A percentile compares a stretch with the other conserved stretches of the same genome.
Evolutionary conservation across 2,113 vertebrate genomes (phyloP).

Genomic region (Macrotis lagotis): DNA sequence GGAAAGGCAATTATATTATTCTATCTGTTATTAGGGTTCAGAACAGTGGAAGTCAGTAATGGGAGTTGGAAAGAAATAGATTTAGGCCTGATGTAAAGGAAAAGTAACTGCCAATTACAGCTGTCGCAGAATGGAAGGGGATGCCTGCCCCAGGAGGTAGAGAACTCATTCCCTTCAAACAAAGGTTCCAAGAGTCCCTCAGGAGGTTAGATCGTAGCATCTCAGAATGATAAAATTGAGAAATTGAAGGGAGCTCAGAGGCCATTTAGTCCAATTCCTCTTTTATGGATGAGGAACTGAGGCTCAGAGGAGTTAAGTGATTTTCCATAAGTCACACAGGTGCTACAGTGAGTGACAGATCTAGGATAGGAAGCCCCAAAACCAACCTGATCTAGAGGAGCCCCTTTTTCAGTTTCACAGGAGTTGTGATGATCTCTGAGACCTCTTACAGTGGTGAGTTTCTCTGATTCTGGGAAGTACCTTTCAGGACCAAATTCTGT

Average conservation of each 20-base stretch:
- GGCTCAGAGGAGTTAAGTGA: background rate
- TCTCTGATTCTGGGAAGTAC: background rate
- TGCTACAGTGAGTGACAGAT: background rate
- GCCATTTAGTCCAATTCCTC: background rate
- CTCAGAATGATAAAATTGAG: background rate
- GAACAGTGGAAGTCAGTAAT: background rate
- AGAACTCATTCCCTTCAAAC: background rate
- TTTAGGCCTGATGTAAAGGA: background rate
- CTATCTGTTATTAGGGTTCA: background rate
- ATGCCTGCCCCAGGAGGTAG: background rate
- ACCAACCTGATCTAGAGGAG: background rate
- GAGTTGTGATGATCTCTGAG: background rate
- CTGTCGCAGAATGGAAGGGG: background rate
- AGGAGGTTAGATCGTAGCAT: background rate
- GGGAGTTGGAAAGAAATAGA: background rate
- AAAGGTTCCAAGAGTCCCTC: background rate
- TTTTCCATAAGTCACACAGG: background rate
- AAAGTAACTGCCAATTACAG: background rate
- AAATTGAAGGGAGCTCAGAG: background rate
- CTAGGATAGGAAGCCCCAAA: background rate
- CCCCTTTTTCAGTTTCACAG: background rate
- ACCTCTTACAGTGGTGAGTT: background rate
- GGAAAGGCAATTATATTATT: background rate
- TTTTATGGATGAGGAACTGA: background rate
- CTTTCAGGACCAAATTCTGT: constrained; percentile 25